Percentiles rank a stretch among this genome's conserved stretches.
Conservation (phyloP, 2,888 invertebrate genomes). For the Standfussiana lucernea region DNA sequence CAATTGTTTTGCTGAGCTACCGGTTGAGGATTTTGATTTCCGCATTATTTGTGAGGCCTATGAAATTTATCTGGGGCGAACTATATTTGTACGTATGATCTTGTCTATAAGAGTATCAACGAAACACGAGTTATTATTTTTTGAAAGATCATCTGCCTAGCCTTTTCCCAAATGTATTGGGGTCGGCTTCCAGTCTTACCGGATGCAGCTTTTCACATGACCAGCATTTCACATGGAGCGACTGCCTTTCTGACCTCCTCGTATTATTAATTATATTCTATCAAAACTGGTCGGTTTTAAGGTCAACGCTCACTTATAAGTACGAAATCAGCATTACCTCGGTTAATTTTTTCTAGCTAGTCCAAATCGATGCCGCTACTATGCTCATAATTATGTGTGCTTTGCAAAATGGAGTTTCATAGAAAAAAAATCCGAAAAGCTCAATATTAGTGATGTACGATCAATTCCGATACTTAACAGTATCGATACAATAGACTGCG, state of each 20-base stretch:
- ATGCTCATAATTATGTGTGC: neutral
- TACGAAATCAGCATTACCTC: neutral
- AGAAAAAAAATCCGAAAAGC: neutral
- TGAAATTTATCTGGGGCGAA: neutral
- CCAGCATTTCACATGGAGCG: neutral
- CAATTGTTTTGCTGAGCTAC: slow-evolving; percentile 1
- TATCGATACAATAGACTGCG: neutral
- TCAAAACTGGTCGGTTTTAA: neutral
- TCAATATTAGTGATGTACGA: neutral
- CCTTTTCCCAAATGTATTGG: neutral
- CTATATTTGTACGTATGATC: no score
- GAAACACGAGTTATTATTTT: neutral
- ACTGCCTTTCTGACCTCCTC: no score
- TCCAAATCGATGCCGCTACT: neutral
- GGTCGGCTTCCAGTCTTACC: neutral
- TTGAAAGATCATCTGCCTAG: neutral
- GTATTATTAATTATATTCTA: no score
- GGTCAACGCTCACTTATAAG: neutral
- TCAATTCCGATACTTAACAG: neutral
- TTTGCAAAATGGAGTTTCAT: neutral
- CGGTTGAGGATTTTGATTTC: slow-evolving; percentile 11
- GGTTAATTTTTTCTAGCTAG: neutral
- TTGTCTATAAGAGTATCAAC: no score
- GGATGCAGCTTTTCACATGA: no score
- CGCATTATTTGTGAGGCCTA: neutral